Base-by-base conservation (phyloP, 2,797 vertebrate species). In the Danio kyathit region DNA sequence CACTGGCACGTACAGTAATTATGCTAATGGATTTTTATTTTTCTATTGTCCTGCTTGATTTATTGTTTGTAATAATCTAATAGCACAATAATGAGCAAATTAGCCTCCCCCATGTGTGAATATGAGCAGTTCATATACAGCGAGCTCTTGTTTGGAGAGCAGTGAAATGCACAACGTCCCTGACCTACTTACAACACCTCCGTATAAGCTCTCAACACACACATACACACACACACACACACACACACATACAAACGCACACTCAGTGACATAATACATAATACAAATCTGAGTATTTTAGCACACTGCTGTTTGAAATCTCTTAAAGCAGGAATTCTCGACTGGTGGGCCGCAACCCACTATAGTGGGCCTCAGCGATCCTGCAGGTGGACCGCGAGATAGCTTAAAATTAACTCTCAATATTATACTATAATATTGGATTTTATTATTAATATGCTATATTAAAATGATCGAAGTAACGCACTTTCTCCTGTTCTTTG, bases 121-220 rank as follows among this genome's bases (percentile, higher is more conserved):
- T 59, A 67, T 82, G 82, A 78, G 74, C 17, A 60, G 44, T 44
- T 69, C 73, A 29, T 29, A 65, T 71, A 64, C 61, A 73, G 56
- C 14, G 19, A 74, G 71, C 69, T 79, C 61, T 76, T 83, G 65
- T 59, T 60, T 81, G 76, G 52, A 83, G 72, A 79, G 79, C 51
- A 71, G 40, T 52, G 76, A 69, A 76, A 65, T 79, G 74, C 72
- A 74, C 61, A 71, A 76, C 76, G 82, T 77, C 70, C 46, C 75
- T 83, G 76, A 80, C 79, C 74, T 76, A 87, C 72, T 81, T 82
- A 81, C 60, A 82, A 84, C 74, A 84, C 74, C 70, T 86, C 38
- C 76, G 69, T 80, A 82, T 74, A 81, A 65, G 17, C 14, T 61
- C 66, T 67, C 51, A 78, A 43, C 59, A 13, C 12, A 41, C 54